Base-by-base conservation (phyloP, 2,797 vertebrate genomes). In the Petrocephalus schoutedeni region DNA sequence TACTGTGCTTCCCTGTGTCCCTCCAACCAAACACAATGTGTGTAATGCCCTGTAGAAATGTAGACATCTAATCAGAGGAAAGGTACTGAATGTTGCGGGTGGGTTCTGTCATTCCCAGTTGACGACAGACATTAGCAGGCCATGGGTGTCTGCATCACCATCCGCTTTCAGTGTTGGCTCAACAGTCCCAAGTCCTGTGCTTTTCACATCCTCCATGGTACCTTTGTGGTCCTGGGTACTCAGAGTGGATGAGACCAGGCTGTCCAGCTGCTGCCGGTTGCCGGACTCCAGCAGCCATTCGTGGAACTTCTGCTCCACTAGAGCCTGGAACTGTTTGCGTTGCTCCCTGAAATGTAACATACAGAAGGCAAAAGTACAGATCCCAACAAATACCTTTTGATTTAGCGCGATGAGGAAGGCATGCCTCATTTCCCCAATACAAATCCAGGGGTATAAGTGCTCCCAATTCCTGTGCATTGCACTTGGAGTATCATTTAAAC, bases 271-370 rank as follows among this genome's bases (percentile, higher is more conserved):
- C 90, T 96, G 97, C 14, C 94, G 92, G 92, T 97, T 96, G 51
- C 97, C 97, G 0, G 96, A 97, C 83, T 96, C 93, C 87, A 97
- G 89, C 59, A 99, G 94, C 98, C 98, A 99, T 86, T 98, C 96
- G 0, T 97, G 97, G 92, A 99, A 99, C 91, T 97, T 97, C 64
- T 95, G 93, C 91, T 98, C 97, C 89, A 99, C 98, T 89, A 98
- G 77, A 7, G 94, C 85, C 94, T 98, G 97, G 91, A 99, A 97
- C 92, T 95, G 95, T 1, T 91, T 94, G 92, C 95, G 96, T 93
- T 99, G 97, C 89, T 97, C 95, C 93, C 98, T 99, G 89, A 85
- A 95, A 90, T 45, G 88, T 14, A 86, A 58, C 58, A 77, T 19
- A 91, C 0, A 89, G 1, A 83, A 3, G 58, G 19, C 8, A 54